Evolutionary conservation across 2,888 invertebrate genomes (phyloP).

Genomic region (Trissolcus brochymenae): DNA sequence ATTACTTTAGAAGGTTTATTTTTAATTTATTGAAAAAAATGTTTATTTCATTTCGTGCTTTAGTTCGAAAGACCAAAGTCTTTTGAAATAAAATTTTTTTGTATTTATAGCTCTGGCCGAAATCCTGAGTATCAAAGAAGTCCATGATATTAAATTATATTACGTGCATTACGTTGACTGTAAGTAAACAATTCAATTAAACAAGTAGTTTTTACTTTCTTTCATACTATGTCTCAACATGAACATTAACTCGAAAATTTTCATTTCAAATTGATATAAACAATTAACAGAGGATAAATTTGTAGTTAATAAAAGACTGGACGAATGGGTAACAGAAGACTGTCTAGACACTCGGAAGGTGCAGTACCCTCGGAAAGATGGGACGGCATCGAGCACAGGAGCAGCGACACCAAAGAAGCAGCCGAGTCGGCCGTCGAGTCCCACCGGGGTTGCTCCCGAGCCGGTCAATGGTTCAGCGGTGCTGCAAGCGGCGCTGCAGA

Average conservation of each 20-base stretch:
- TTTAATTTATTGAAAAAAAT: not conserved
- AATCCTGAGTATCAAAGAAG: constrained; percentile 29
- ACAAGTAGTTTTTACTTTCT: no score
- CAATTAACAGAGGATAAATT: constrained; percentile 1
- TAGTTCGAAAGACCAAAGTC: not conserved
- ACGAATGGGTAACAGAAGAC: constrained; percentile 98
- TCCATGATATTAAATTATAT: constrained; percentile 24
- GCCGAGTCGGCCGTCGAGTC: constrained; percentile 73
- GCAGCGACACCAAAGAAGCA: constrained; percentile 88
- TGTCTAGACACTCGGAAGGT: constrained; percentile 94
- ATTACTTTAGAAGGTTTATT: not conserved
- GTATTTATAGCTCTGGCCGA: constrained; percentile 27
- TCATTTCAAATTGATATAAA: not conserved
- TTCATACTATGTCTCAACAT: no score
- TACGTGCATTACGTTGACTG: constrained; percentile 31
- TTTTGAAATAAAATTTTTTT: not conserved
- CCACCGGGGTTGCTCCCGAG: constrained; percentile 74
- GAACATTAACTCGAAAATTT: no score
- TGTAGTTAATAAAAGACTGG: constrained; percentile 96
- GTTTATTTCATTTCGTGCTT: not conserved
- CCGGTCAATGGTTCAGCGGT: constrained; percentile 89
- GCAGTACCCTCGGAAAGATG: constrained; percentile 91
- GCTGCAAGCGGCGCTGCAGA: constrained; percentile 88
- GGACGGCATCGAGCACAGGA: constrained; percentile 80
- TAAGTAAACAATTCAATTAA: constrained; percentile 8